Base-by-base conservation (phyloP, 2,888 invertebrate genomes). In the Noctua fimbriata region DNA sequence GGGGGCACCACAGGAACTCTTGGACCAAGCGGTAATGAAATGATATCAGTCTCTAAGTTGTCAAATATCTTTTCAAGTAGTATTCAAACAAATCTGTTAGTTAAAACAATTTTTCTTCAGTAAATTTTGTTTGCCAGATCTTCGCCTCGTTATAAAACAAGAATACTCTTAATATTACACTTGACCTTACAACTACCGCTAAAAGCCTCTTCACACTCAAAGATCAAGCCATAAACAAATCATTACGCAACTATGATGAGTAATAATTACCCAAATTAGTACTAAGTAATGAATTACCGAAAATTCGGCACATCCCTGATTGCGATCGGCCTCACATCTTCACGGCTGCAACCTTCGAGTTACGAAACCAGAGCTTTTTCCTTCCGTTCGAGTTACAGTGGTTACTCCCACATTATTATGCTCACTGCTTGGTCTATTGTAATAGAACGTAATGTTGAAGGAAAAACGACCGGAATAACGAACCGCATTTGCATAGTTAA, bases 291-390 rank as follows among this genome's bases (percentile, higher is more conserved):
- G 70, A 78, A 79, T 86, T 84, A 81, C 84, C 75, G 72, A 87
- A 91, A 77, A 87, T 87, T 85, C 88, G 78, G 88, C 86, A 84
- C 83, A 89, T 91, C 84, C 88, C 79, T 87, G 84, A 92, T 91
- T 91, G 84, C 73, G 74, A 89, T 90, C 91, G 92, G 88, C 88
- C 88, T 92, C 90, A 90, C 91, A 92, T 92, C 91, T 88, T 90
- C 91, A 91, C 90, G 92, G 92, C 87, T 90, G 91, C 92, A 92
- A 89, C 89, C 81, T 88, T 86, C 81, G 36, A 9, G 86, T 94
- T 94, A 93, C 92, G 92, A 94, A 93, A 93, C 92, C 70, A 71
- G 83, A 84, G 87, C 87, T 90, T 95, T 94, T 95, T 95, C 95
- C 95, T 95, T 94, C 94, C 94, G 92, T 89, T 90, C 86, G 89